These are phyloP conservation scores for Oenanthe melanoleuca DNA, from an alignment of 2,113 vertebrate genomes.

Conservation along the genomic window DNA sequence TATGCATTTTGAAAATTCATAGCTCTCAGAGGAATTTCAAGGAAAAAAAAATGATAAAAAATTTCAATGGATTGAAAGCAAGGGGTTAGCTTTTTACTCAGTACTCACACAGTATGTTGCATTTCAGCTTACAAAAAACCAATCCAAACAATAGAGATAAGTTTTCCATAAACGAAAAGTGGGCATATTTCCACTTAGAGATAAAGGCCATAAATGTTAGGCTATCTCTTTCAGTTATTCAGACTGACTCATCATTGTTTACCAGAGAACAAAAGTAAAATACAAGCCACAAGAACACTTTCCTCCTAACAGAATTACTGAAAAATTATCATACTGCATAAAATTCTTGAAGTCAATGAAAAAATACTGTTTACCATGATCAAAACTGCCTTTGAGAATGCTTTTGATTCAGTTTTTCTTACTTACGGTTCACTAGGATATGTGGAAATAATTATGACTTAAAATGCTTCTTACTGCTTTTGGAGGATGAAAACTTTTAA, in stretches of 20 bases:
- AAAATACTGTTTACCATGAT: background rate
- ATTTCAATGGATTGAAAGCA: background rate
- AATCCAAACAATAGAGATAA: background rate
- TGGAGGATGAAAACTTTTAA: background rate
- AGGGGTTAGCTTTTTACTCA: rapidly evolving
- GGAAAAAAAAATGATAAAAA: background rate
- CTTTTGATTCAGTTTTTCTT: background rate
- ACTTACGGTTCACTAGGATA: background rate
- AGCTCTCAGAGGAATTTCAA: background rate
- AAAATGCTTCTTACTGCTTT: background rate
- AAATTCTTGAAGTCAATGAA: background rate
- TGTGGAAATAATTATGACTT: background rate
- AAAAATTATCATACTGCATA: background rate
- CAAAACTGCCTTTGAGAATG: background rate
- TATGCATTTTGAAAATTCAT: background rate
- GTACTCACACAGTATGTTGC: rapidly evolving
- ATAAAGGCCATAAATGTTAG: background rate
- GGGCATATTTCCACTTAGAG: background rate
- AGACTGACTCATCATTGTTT: background rate
- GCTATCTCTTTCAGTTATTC: background rate
- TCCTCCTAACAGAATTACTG: background rate
- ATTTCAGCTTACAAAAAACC: background rate
- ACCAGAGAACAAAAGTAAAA: background rate
- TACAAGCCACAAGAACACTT: background rate
- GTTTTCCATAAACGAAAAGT: background rate